Base-by-base conservation (phyloP, 2,113 vertebrate genomes). In the Notarius quadriscutis region DNA sequence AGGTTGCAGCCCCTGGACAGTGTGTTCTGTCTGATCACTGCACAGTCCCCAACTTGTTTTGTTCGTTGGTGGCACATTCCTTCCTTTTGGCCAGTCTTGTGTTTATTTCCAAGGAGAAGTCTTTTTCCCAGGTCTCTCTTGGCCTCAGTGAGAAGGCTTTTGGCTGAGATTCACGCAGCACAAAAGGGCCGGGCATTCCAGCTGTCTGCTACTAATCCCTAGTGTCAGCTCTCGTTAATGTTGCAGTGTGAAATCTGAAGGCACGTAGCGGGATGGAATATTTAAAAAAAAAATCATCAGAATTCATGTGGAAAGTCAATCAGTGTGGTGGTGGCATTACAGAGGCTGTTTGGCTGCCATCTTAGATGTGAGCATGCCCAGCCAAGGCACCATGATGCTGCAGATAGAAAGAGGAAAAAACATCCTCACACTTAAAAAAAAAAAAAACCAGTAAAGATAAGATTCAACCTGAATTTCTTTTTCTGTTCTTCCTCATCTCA, bases 201-300 rank as follows among this genome's bases (percentile, higher is more conserved):
- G 96, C 97, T 98, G 97, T 98, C 97, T 98, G 97, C 96, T 92
- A 96, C 96, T 99, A 99, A 99, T 99, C 98, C 98, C 96, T 94
- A 95, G 96, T 98, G 97, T 99, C 98, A 99, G 97, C 96, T 97
- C 96, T 95, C 94, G 97, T 99, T 99, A 99, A 98, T 97, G 97
- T 97, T 97, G 96, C 96, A 96, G 96, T 96, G 95, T 98, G 97
- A 99, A 98, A 98, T 97, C 97, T 96, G 96, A 98, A 96, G 96
- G 96, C 93, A 95, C 96, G 97, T 96, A 97, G 96, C 96, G 92
- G 96, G 96, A 94, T 95, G 94, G 96, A 97, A 99, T 97, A 97
- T 62, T 22, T 22, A 96, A 97, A 96, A 96, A 96, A 97, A 96
- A 95, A 94, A 95, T 94, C 94, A 96, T 96, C 96, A 96, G 96